Conservation (phyloP, 2,113 vertebrate species). For the Dendrocopos noguchii region DNA sequence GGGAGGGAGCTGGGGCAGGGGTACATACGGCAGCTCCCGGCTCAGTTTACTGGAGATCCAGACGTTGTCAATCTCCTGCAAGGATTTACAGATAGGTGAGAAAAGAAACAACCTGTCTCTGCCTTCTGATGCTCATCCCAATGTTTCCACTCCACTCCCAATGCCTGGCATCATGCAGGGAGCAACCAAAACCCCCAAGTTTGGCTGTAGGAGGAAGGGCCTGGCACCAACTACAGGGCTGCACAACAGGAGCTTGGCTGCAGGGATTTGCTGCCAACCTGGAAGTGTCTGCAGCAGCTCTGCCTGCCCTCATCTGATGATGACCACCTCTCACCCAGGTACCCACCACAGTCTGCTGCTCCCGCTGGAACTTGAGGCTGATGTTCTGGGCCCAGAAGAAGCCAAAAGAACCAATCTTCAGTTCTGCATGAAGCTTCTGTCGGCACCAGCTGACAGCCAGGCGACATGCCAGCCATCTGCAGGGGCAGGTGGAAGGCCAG, state of each 20-base stretch:
- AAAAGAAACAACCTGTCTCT: not conserved
- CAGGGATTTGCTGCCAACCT: not conserved
- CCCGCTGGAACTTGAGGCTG: slow-evolving; percentile 88
- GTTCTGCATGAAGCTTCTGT: slow-evolving; percentile 84
- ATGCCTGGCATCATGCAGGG: not conserved
- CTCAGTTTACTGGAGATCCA: slow-evolving; percentile 97
- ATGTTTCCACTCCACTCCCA: accelerated
- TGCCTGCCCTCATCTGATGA: not conserved
- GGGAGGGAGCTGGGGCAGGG: not conserved
- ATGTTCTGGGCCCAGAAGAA: slow-evolving; percentile 90
- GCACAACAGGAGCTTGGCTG: not conserved
- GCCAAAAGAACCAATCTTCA: slow-evolving; percentile 91
- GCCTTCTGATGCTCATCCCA: not conserved
- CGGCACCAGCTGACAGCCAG: slow-evolving; percentile 87
- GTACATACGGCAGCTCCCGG: slow-evolving; percentile 91
- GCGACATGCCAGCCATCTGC: slow-evolving; percentile 87
- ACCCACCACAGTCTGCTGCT: slow-evolving; percentile 91
- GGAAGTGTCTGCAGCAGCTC: not conserved
- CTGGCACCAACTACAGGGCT: not conserved
- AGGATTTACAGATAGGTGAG: not conserved
- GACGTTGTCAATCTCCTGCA: slow-evolving; percentile 93
- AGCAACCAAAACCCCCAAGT: not conserved
- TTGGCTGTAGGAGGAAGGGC: not conserved
- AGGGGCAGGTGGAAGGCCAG: not conserved
- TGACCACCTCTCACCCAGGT: accelerated